Evolutionary conservation across 2,113 vertebrate species (phyloP).

Genomic region (Tachysurus fulvidraco): DNA sequence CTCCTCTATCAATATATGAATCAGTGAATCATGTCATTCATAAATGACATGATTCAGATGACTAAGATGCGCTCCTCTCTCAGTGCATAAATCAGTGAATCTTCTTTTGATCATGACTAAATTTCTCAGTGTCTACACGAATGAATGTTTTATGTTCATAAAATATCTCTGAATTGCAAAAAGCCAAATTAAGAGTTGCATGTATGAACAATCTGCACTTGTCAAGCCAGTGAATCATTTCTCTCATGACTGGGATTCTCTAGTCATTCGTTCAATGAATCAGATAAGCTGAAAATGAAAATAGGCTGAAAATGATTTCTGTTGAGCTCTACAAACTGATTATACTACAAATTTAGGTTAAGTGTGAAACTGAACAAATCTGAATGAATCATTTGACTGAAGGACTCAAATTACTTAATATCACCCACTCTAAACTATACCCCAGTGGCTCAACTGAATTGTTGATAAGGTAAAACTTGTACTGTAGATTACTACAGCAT

Average conservation of each 20-base stretch:
- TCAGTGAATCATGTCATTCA: not conserved
- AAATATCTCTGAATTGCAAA: not conserved
- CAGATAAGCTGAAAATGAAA: not conserved
- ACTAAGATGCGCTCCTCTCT: not conserved
- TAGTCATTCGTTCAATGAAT: not conserved
- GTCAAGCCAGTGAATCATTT: not conserved
- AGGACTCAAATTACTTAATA: not conserved
- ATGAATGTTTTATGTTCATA: not conserved
- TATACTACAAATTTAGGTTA: not conserved
- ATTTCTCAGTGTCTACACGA: not conserved
- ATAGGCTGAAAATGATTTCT: too few relatives aligned
- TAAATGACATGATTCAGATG: too few relatives aligned
- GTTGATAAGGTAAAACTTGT: not conserved
- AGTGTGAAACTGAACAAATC: not conserved
- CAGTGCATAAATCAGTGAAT: not conserved
- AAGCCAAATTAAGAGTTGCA: not conserved
- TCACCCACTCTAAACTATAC: not conserved
- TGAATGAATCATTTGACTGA: not conserved
- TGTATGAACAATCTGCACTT: not conserved
- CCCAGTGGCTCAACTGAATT: not conserved
- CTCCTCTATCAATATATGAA: not conserved
- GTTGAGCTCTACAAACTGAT: not conserved
- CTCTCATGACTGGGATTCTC: not conserved
- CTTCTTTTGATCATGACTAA: not conserved
- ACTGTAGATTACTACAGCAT: constrained; percentile 7